These are phyloP conservation scores for Medauroidea extradentata DNA, from an alignment of 1,140 invertebrate species.

Conservation along the genomic window DNA sequence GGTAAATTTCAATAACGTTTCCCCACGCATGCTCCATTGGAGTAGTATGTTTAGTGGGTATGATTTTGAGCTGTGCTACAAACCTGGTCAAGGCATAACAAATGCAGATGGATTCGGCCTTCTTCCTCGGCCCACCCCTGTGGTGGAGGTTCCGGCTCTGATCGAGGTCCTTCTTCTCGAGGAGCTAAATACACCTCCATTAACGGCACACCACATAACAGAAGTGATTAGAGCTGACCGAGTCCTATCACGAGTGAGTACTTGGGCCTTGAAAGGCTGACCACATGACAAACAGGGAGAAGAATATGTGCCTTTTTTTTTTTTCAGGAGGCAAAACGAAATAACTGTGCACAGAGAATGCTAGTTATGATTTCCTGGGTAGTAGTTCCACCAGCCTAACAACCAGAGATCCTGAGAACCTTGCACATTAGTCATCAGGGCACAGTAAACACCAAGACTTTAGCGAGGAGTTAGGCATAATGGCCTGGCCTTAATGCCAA, in stretches of 20 bases:
- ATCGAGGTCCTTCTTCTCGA: constrained; percentile 4
- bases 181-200: not conserved
- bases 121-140: constrained; percentile 3
- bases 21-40: constrained; percentile 20
- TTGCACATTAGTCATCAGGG: constrained; percentile 48
- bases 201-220: not conserved
- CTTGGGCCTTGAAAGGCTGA: too few species aligned
- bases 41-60: not conserved
- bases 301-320: not conserved
- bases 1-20: not conserved
- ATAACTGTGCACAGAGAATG: not conserved
- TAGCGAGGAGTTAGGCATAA: constrained; percentile 46
- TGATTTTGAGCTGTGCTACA: constrained; percentile 1
- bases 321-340: not conserved
- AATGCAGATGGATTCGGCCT: constrained; percentile 14
- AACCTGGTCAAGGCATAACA: not conserved
- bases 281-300: not conserved
- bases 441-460: constrained; percentile 48
- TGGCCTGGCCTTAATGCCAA: constrained; percentile 47
- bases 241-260: not conserved
- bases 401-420: not conserved
- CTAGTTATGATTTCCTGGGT: not conserved
- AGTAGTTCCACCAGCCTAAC: not conserved
- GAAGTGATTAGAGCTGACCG: not conserved
- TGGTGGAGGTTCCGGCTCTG: not conserved